Conservation (phyloP, 1,140 invertebrate genomes). For the Vanessa tameamea region DNA sequence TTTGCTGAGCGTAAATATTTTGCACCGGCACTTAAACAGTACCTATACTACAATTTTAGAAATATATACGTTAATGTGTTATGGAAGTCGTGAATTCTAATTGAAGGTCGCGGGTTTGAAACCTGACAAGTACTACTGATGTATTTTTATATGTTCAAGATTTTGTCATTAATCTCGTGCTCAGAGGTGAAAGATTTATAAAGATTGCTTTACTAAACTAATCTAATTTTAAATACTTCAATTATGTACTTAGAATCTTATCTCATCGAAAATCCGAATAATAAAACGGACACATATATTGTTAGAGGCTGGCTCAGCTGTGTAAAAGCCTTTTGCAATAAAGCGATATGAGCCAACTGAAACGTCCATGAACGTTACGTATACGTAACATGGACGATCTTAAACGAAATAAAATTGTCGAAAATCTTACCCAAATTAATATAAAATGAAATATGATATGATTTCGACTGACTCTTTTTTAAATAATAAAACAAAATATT, state of each 20-base stretch:
- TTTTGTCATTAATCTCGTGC: no score
- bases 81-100: no score
- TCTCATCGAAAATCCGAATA: not conserved
- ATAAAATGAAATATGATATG: no score
- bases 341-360: conserved; percentile 22
- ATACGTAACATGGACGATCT: not conserved
- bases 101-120: no score
- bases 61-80: no score
- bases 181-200: no score
- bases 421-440: not conserved
- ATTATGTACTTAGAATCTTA: not conserved
- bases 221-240: not conserved
- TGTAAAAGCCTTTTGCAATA: conserved; percentile 42
- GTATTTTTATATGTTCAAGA: no score
- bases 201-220: no score
- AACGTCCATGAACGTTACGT: not conserved
- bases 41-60: no score
- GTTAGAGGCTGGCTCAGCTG: conserved; percentile 30
- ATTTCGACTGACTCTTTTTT: no score
- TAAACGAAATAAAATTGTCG: not conserved
- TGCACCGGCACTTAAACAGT: not conserved
- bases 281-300: conserved; percentile 1
- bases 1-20: conserved; percentile 18
- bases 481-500: no score
- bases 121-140: no score